phyloP scores from a whole-genome alignment of 2,113 vertebrate species.

The Lamprotornis superbus region DNA sequence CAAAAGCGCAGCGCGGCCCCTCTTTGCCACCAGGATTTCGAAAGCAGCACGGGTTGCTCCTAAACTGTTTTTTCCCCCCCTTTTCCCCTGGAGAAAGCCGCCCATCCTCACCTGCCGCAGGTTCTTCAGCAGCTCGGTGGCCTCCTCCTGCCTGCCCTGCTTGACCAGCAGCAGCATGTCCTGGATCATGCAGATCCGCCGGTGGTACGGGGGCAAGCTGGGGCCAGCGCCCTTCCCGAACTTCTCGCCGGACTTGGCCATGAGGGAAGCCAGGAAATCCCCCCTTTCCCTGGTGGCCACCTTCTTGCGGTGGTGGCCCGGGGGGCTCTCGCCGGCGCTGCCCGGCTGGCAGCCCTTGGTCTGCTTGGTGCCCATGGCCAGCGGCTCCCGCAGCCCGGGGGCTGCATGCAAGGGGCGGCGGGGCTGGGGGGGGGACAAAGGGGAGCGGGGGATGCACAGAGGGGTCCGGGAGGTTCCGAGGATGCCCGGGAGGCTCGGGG shows the following conservation, averaged over 20 bases:
- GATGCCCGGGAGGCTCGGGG: background rate
- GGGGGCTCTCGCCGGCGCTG: slow-evolving; percentile 75
- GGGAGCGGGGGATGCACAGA: background rate
- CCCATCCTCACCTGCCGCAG: slow-evolving; percentile 87
- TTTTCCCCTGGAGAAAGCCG: background rate
- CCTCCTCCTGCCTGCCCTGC: slow-evolving; percentile 91
- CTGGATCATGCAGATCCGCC: slow-evolving; percentile 91
- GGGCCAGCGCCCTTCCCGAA: slow-evolving; percentile 74
- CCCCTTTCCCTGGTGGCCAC: slow-evolving; percentile 76
- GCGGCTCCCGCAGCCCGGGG: background rate
- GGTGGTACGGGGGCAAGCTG: slow-evolving; percentile 87
- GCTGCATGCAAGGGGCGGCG: background rate
- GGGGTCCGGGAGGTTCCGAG: background rate
- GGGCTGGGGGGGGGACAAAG: background rate
- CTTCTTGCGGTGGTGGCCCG: slow-evolving; percentile 75
- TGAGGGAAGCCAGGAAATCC: slow-evolving; percentile 85
- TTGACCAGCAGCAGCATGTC: slow-evolving; percentile 92
- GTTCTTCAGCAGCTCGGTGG: slow-evolving; percentile 89
- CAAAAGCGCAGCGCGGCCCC: background rate
- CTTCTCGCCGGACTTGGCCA: slow-evolving; percentile 87
- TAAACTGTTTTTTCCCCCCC: accelerated
- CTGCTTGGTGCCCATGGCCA: slow-evolving; percentile 89
- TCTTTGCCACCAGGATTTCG: accelerated
- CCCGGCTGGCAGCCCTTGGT: slow-evolving; percentile 80
- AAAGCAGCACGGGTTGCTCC: accelerated